These are phyloP conservation scores for Spodoptera picta DNA, from an alignment of 2,888 invertebrate species.

Conservation along the genomic window DNA sequence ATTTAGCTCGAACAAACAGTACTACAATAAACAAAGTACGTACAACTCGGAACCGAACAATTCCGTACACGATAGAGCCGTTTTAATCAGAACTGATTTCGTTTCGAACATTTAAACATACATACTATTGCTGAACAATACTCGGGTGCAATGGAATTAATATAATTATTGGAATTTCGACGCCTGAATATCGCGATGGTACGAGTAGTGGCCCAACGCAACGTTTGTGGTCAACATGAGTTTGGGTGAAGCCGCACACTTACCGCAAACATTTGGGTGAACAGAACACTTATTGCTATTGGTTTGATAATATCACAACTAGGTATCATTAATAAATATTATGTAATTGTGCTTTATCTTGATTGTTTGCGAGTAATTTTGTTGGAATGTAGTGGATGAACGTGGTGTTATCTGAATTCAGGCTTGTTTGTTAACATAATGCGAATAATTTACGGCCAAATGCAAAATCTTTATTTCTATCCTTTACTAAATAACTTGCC, in stretches of 20 bases:
- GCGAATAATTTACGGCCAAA: too few relatives aligned
- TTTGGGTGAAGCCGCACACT: constrained; percentile 64
- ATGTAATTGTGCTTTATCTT: constrained; percentile 4
- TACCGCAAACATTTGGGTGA: constrained; percentile 68
- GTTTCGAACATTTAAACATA: constrained; percentile 31
- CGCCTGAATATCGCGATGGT: constrained; percentile 57
- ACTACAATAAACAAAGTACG: constrained; percentile 1
- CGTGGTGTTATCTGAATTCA: too few relatives aligned
- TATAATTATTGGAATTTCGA: constrained; percentile 72
- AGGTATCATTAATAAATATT: constrained; percentile 25
- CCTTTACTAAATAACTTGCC: too few relatives aligned
- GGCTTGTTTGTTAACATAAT: too few relatives aligned
- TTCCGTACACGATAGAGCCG: constrained; percentile 1
- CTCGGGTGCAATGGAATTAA: constrained; percentile 60
- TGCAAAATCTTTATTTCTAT: too few relatives aligned
- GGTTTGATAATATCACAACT: constrained; percentile 28
- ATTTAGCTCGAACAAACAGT: background rate
- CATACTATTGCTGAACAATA: constrained; percentile 43
- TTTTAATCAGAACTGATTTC: constrained; percentile 40
- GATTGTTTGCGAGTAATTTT: constrained; percentile 23
- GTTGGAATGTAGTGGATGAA: background rate
- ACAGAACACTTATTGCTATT: constrained; percentile 64
- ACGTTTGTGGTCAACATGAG: constrained; percentile 72
- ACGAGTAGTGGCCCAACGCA: constrained; percentile 62
- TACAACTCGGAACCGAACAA: constrained; percentile 7